Base-by-base conservation (phyloP, 2,797 vertebrate species). In the Coccyzus lansbergi region DNA sequence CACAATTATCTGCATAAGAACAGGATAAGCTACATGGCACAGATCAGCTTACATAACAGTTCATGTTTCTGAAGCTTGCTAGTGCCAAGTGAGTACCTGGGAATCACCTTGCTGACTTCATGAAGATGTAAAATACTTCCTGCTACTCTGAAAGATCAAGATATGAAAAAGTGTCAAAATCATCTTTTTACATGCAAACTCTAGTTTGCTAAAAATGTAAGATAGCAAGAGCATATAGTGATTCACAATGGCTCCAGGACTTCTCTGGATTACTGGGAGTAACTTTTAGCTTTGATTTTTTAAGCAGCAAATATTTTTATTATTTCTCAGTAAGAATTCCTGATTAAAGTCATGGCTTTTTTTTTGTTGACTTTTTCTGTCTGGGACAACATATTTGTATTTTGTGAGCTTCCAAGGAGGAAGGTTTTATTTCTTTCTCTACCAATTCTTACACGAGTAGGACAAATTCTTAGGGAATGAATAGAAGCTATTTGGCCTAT, bases 391-490 rank as follows among this genome's bases (percentile, higher is more conserved):
- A 53, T 84, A 70, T 36, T 80, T 92, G n/a, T 90, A 60, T 63
- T 88, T 88, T 83, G 64, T 75, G 79, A 91, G 65, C 26, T 85
- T 94, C 86, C 53, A 77, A 83, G 44, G 86, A 83, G 38, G 33
- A 86, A 92, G 26, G 31, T 58, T 94, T 92, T 93, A 6, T 90
- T 93, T 92, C 67, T 72, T 90, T 90, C 36, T 64, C 64, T 92
- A 56, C n/a, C 78, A 90, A 7, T 88, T 92, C 83, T 82, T 88
- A n/a, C 69, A 40, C 0, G 80, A 93, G 74, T 84, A 92, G 86
- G 44, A 80, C 49, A 94, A 95, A 95, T 96, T 94, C 94, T 94
- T 96, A 85, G 52, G 68, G 94, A 88, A 94, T 95, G 95, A 96
- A 95, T 83, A 96, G 88, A 83, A 93, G 63, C 52, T 92, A 68